Conservation (phyloP, 2,888 invertebrate genomes). For the Cephalotes varians region DNA sequence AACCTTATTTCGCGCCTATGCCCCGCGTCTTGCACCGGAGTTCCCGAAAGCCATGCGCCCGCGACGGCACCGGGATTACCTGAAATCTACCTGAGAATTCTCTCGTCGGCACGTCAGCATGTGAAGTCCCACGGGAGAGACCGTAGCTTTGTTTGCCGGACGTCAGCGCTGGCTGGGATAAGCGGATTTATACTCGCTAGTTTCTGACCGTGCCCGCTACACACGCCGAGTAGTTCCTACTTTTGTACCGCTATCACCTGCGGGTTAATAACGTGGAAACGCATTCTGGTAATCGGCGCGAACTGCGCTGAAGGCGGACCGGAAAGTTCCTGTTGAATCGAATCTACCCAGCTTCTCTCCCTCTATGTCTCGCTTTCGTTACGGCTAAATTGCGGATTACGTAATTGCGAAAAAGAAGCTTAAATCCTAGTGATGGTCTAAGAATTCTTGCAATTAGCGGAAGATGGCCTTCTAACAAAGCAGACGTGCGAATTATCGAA, state of each 20-base stretch:
- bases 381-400: not conserved
- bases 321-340: constrained; percentile 10
- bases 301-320: not conserved
- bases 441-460: not conserved
- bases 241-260: constrained; percentile 70
- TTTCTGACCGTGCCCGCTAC: constrained; percentile 71
- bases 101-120: constrained; percentile 75
- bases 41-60: constrained; percentile 61
- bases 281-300: constrained; percentile 63
- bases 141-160: constrained; percentile 79
- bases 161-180: constrained; percentile 76
- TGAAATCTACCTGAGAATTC: constrained; percentile 82
- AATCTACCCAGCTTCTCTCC: not conserved
- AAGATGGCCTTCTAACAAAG: not conserved
- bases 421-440: not conserved
- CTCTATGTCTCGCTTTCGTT: not conserved
- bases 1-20: constrained; percentile 44
- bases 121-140: constrained; percentile 80
- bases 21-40: not conserved
- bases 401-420: not conserved
- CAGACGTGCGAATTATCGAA: not conserved
- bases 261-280: constrained; percentile 76
- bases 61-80: constrained; percentile 73
- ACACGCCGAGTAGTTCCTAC: constrained; percentile 40
- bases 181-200: constrained; percentile 81